These are phyloP conservation scores for Barbus barbus DNA, from an alignment of 2,113 vertebrate species.

Conservation along the genomic window DNA sequence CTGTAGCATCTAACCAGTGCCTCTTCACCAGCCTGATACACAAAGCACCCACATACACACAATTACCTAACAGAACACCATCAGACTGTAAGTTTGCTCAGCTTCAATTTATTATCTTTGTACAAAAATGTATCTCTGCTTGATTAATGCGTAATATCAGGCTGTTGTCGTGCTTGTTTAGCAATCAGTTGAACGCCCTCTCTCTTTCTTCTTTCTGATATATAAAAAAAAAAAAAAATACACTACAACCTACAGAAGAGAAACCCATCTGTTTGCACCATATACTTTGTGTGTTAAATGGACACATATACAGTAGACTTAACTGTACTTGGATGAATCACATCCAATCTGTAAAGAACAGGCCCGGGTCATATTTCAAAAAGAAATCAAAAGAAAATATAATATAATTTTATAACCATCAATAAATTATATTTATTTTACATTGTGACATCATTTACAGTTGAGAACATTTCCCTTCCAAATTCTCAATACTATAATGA, in stretches of 20 bases:
- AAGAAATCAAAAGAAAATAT: no score
- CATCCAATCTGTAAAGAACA: no score
- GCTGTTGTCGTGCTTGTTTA: no score
- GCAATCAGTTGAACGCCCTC: neutral
- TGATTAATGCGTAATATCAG: neutral
- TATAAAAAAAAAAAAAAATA: no score
- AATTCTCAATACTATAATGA: neutral
- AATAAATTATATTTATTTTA: neutral
- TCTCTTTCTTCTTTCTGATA: neutral
- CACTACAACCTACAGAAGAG: neutral
- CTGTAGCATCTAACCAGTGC: constrained; percentile 66
- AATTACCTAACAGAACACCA: constrained; percentile 91
- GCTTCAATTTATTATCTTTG: no score
- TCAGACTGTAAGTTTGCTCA: constrained; percentile 91
- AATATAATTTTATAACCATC: neutral
- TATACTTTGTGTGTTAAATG: neutral
- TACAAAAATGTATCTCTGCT: no score
- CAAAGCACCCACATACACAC: constrained; percentile 86
- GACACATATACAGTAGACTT: no score
- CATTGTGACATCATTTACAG: neutral
- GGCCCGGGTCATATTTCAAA: neutral
- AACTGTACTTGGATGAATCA: no score
- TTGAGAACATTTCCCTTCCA: neutral
- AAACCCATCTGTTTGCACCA: neutral
- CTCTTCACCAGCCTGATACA: constrained; percentile 83